Evolutionary conservation across 2,888 invertebrate species (phyloP).

Genomic region (Ichneumoninae sp.): DNA sequence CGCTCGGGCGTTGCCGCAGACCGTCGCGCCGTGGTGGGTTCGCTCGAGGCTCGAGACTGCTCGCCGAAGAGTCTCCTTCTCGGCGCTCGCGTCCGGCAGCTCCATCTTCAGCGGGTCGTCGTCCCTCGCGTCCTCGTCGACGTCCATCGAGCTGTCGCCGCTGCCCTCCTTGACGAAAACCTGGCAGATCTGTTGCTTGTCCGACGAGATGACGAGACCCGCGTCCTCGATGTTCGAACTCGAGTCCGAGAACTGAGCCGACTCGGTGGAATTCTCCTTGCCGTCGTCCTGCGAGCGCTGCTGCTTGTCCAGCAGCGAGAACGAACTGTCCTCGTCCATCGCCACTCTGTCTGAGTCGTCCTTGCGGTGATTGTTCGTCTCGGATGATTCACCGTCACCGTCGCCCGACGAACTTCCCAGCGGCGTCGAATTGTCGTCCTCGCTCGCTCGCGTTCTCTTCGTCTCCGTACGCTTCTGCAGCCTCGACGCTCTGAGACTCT

Average conservation of each 20-base stretch:
- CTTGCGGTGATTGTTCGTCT: slow-evolving; percentile 76
- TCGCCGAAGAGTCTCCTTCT: slow-evolving; percentile 37
- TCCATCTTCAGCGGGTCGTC: slow-evolving; percentile 66
- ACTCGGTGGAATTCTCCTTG: slow-evolving; percentile 65
- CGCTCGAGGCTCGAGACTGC: slow-evolving; percentile 44
- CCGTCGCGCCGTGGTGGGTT: slow-evolving; percentile 32
- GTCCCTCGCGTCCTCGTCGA: slow-evolving; percentile 34
- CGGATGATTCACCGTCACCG: slow-evolving; percentile 70
- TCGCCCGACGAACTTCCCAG: slow-evolving; percentile 64
- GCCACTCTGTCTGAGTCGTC: slow-evolving; percentile 79
- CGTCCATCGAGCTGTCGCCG: slow-evolving; percentile 45
- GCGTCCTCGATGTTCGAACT: slow-evolving; percentile 32
- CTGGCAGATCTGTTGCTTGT: slow-evolving; percentile 64
- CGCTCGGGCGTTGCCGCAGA: slow-evolving; percentile 31
- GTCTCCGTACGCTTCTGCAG: slow-evolving; percentile 80
- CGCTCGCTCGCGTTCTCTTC: slow-evolving; percentile 75
- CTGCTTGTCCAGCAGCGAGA: slow-evolving; percentile 75
- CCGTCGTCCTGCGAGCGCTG: slow-evolving; percentile 72
- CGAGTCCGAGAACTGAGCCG: slow-evolving; percentile 35
- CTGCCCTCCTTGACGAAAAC: slow-evolving; percentile 61
- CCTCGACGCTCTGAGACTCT: slow-evolving; percentile 81
- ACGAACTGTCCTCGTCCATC: slow-evolving; percentile 74
- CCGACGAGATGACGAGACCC: slow-evolving; percentile 37
- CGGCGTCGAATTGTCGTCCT: slow-evolving; percentile 72
- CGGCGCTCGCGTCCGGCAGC: slow-evolving; percentile 40